Percentiles rank a stretch among this genome's conserved stretches.
Evolutionary conservation across 2,113 vertebrate genomes (phyloP).

Genomic region (Drymodes brunneopygia): DNA sequence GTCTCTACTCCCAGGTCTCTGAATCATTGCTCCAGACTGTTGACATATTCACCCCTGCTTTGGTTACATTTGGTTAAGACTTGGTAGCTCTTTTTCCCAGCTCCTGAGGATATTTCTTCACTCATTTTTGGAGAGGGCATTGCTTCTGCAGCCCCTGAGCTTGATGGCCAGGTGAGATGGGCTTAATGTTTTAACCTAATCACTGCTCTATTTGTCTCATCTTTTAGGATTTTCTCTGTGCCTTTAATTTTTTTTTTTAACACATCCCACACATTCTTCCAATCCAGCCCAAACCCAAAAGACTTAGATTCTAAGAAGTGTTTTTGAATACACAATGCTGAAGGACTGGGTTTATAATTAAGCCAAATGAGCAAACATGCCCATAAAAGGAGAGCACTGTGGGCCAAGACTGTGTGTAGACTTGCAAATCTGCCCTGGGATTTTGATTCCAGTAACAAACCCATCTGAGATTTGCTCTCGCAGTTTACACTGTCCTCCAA

Average conservation of each 20-base stretch:
- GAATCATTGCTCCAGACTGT: not conserved
- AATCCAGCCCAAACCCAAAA: not conserved
- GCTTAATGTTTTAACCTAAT: not conserved
- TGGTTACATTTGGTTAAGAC: not conserved
- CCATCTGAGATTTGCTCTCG: slow-evolving; percentile 24
- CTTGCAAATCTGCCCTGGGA: slow-evolving; percentile 15
- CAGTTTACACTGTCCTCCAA: not conserved
- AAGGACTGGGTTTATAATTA: not conserved
- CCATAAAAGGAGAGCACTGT: slow-evolving; percentile 8
- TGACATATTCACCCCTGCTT: not conserved
- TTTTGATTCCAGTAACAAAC: slow-evolving; percentile 42
- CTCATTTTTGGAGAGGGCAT: not conserved
- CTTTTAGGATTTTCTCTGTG: not conserved
- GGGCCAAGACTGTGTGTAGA: not conserved
- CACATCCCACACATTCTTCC: not conserved
- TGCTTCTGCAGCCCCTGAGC: not conserved
- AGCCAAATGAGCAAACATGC: not conserved
- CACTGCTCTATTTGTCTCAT: not conserved
- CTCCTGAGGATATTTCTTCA: not conserved
- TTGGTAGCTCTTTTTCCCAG: not conserved
- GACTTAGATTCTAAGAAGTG: not conserved
- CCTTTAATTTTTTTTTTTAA: not conserved
- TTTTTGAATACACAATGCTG: not conserved
- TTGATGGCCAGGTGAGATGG: not conserved
- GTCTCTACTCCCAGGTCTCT: not conserved